phyloP scores from a whole-genome alignment of 2,888 invertebrate species.

The Dichetophora obliterata region DNA sequence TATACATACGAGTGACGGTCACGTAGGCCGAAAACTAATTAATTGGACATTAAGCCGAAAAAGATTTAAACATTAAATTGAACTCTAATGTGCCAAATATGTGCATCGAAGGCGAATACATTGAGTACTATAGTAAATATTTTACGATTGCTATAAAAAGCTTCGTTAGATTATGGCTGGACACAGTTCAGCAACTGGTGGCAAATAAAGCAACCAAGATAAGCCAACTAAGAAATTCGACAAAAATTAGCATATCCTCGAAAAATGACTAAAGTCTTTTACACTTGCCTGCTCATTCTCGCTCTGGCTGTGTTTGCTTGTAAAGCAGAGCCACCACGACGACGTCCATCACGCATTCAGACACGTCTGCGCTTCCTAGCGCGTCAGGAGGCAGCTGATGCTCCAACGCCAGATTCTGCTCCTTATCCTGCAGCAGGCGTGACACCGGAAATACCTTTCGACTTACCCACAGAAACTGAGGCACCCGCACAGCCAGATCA shows the following conservation, averaged over 20 bases:
- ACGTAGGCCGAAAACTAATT: slow-evolving; percentile 17
- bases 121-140: not conserved
- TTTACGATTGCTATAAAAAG: slow-evolving; percentile 13
- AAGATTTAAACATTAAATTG: not conserved
- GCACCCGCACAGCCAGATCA: slow-evolving; percentile 48
- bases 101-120: not conserved
- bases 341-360: slow-evolving; percentile 2
- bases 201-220: not conserved
- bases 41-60: not conserved
- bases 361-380: slow-evolving; percentile 40
- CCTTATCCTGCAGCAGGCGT: slow-evolving; percentile 49
- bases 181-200: not conserved
- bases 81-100: slow-evolving; percentile 6
- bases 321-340: slow-evolving; percentile 2
- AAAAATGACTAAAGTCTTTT: slow-evolving; percentile 39
- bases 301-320: slow-evolving; percentile 39
- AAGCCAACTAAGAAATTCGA: no score
- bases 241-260: slow-evolving; percentile 1
- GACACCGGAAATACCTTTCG: slow-evolving; percentile 46
- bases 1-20: not conserved
- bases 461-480: slow-evolving; percentile 46
- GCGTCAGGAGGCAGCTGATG: slow-evolving; percentile 16
- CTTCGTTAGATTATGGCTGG: not conserved
- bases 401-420: slow-evolving; percentile 20
- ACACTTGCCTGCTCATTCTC: slow-evolving; percentile 39